A percentile compares a stretch with the other conserved stretches of the same genome.
Evolutionary conservation across 2,888 invertebrate genomes (phyloP).

Genomic region (Tolmerus cingulatus): DNA sequence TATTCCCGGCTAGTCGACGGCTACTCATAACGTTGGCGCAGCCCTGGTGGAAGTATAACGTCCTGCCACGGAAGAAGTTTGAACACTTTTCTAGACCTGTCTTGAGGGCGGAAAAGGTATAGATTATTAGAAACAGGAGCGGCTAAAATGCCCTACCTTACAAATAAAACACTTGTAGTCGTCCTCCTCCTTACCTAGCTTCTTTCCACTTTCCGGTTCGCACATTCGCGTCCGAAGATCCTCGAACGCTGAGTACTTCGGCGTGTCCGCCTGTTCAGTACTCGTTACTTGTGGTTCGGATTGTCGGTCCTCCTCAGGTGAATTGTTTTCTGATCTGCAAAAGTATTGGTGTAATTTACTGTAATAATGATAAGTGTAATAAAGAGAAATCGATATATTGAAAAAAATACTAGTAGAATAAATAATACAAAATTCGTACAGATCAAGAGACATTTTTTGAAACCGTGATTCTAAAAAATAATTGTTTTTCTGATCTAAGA

Average conservation of each 20-base stretch:
- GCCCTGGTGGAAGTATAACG: conserved; percentile 62
- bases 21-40: conserved; percentile 63
- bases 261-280: conserved; percentile 60
- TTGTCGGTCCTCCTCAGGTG: conserved; percentile 59
- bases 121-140: background rate
- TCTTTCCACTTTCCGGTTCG: conserved; percentile 64
- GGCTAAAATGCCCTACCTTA: conserved; percentile 67
- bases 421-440: no score
- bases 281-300: conserved; percentile 63
- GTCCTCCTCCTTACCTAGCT: conserved; percentile 60
- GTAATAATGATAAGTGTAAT: background rate
- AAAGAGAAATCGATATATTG: no score
- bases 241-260: conserved; percentile 63
- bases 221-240: conserved; percentile 68
- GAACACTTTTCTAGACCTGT: conserved; percentile 63
- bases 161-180: conserved; percentile 77
- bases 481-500: no score
- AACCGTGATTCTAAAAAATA: no score
- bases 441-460: no score
- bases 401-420: no score
- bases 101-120: conserved; percentile 51
- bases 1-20: conserved; percentile 55
- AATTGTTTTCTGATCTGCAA: conserved; percentile 54
- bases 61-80: conserved; percentile 61
- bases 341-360: background rate